A percentile compares a stretch with the other conserved stretches of the same genome.
Evolutionary conservation across 2,113 vertebrate species (phyloP).

Genomic region (Pungitius pungitius): DNA sequence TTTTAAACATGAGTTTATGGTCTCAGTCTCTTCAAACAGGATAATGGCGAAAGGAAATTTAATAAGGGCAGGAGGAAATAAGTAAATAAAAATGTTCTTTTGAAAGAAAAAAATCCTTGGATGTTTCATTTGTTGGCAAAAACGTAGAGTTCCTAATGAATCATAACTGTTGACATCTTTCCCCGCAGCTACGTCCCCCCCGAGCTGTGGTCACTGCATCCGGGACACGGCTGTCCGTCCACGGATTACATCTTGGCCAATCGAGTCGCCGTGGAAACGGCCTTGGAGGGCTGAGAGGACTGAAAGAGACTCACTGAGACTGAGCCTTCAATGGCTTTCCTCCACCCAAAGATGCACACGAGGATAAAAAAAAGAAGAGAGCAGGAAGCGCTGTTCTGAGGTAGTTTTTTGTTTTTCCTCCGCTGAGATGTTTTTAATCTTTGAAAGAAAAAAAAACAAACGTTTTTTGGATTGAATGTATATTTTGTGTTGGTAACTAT

Average conservation of each 20-base stretch:
- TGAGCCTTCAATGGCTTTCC: background rate
- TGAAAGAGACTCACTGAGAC: conserved; percentile 20
- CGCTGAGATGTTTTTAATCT: conserved; percentile 55
- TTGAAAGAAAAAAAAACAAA: background rate
- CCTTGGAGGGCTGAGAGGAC: conserved; percentile 18
- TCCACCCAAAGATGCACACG: background rate
- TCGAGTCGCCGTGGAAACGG: conserved; percentile 17
- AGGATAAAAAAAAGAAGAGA: background rate
- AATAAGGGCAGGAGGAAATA: background rate
- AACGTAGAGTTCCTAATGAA: background rate
- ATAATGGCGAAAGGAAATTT: background rate
- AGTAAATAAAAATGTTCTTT: background rate
- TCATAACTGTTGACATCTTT: background rate
- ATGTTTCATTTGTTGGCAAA: background rate
- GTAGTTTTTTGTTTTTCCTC: conserved; percentile 24
- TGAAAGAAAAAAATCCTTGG: background rate
- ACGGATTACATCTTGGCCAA: conserved; percentile 19
- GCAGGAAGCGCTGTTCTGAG: conserved; percentile 34
- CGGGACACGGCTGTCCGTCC: background rate
- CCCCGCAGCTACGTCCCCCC: conserved; percentile 41
- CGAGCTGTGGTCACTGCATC: conserved; percentile 38
- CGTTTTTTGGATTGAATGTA: conserved; percentile 45
- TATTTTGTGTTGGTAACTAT: conserved; percentile 51
- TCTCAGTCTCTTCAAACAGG: no score
- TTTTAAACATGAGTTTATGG: no score